These are phyloP conservation scores for Podabrus alpinus DNA, from an alignment of 2,888 invertebrate species.

Conservation along the genomic window DNA sequence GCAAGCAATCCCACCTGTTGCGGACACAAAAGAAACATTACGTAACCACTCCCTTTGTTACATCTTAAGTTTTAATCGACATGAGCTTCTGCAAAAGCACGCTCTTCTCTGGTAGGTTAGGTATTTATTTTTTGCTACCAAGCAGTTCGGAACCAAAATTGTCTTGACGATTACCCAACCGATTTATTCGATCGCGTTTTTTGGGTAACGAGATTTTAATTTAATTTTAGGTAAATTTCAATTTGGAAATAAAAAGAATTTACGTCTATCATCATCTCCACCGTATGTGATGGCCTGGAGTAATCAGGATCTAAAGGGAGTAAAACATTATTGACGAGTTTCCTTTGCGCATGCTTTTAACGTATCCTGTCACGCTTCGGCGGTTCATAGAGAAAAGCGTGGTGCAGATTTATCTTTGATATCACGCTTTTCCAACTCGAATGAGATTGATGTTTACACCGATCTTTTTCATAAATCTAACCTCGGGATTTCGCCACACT, in stretches of 20 bases:
- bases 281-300: constrained; percentile 14
- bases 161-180: background rate
- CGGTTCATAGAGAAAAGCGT: constrained; percentile 24
- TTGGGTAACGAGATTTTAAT: background rate
- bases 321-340: constrained; percentile 30
- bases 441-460: constrained; percentile 18
- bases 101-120: background rate
- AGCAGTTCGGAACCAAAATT: background rate
- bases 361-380: constrained; percentile 23
- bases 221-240: background rate
- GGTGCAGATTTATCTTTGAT: constrained; percentile 24
- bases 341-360: constrained; percentile 20
- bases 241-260: constrained; percentile 1
- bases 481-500: background rate
- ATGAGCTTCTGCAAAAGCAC: background rate
- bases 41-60: constrained; percentile 7
- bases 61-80: background rate
- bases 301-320: constrained; percentile 24
- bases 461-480: constrained; percentile 5
- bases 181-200: background rate
- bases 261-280: background rate
- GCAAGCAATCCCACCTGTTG: constrained; percentile 21
- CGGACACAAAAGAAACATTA: constrained; percentile 11
- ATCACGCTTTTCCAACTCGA: constrained; percentile 19
- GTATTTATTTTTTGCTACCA: background rate